Conservation (phyloP, 2,797 vertebrate species). For the Peromyscus attwateri region DNA sequence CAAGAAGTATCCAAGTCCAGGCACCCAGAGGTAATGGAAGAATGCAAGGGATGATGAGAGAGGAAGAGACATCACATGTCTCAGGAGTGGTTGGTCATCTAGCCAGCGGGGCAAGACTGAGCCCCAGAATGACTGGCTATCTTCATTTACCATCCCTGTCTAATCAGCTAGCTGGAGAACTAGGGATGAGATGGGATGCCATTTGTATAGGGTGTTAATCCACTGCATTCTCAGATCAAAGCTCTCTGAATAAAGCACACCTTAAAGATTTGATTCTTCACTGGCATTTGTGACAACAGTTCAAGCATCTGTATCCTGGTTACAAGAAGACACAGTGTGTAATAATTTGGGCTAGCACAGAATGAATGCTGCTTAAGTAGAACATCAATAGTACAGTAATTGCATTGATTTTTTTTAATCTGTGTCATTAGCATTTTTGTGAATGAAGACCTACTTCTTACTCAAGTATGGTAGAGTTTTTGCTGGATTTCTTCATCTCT, state of each 20-base stretch:
- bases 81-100: not conserved
- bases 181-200: not conserved
- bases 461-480: not conserved
- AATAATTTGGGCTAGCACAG: not conserved
- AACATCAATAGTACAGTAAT: not conserved
- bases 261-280: not conserved
- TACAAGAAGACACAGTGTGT: not conserved
- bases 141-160: not conserved
- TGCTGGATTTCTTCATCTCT: not conserved
- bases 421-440: not conserved
- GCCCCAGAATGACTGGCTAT: not conserved
- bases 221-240: not conserved
- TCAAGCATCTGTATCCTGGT: not conserved
- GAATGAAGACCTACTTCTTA: conserved; percentile 23
- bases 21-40: not conserved
- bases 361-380: not conserved
- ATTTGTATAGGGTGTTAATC: not conserved
- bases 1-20: not conserved
- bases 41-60: not conserved
- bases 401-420: not conserved
- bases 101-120: not conserved
- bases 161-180: not conserved
- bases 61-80: not conserved
- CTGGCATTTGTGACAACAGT: not conserved
- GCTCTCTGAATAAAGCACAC: not conserved